These are phyloP conservation scores for Ariolimax columbianus DNA, from an alignment of 2,888 invertebrate species.

Conservation along the genomic window DNA sequence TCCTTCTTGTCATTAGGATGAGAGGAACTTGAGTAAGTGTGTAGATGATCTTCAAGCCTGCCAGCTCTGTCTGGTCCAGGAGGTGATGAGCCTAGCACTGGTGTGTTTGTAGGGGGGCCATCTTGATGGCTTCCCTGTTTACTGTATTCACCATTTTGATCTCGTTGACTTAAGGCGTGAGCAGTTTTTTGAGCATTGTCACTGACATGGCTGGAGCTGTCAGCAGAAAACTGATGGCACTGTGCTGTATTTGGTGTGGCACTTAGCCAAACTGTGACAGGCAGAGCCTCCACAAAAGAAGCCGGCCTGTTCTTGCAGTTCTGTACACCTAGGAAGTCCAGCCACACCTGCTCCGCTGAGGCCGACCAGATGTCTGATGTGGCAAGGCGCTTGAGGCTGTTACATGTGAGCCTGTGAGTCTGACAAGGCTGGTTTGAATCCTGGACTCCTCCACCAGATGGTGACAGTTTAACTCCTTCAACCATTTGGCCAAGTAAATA, in stretches of 20 bases:
- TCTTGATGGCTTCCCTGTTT: neutral
- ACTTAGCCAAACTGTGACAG: conserved; percentile 90
- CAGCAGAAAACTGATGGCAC: neutral
- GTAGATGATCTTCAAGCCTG: neutral
- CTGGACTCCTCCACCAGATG: neutral
- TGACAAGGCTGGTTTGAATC: conserved; percentile 30
- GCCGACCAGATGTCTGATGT: conserved; percentile 92
- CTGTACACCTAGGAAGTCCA: conserved; percentile 91
- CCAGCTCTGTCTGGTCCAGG: conserved; percentile 83
- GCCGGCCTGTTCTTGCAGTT: conserved; percentile 81
- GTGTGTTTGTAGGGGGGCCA: neutral
- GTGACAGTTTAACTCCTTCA: conserved; percentile 6
- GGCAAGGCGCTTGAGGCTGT: conserved; percentile 72
- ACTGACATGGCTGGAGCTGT: neutral
- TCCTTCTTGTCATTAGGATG: neutral
- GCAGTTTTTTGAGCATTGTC: neutral
- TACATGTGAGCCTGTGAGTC: conserved; percentile 56
- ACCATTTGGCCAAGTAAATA: conserved; percentile 2
- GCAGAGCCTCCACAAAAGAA: conserved; percentile 84
- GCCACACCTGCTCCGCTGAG: conserved; percentile 96
- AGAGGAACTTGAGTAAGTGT: neutral
- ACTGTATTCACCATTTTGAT: neutral
- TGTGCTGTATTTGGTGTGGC: conserved; percentile 2
- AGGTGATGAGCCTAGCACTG: conserved; percentile 70
- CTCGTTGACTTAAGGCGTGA: neutral